Evolutionary conservation across 1,140 invertebrate species (phyloP).

Genomic region (Penaeus vannamei): DNA sequence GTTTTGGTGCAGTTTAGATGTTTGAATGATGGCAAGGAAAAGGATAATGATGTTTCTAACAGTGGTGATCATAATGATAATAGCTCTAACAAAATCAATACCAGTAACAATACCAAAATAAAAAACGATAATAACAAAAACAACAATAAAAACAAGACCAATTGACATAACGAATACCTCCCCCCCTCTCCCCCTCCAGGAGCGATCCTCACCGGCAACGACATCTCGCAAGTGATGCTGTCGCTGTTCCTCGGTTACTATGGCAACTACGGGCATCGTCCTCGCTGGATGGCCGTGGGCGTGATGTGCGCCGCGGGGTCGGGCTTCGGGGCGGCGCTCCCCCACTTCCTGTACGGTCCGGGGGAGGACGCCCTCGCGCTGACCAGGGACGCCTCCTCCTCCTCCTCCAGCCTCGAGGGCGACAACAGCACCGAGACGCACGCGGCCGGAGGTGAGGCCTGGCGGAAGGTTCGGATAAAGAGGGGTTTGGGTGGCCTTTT

Average conservation of each 20-base stretch:
- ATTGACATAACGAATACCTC: neutral
- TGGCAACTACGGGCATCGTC: constrained; percentile 76
- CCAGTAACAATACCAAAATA: no score
- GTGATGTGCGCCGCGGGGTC: constrained; percentile 72
- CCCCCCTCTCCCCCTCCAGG: constrained; percentile 73
- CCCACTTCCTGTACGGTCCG: constrained; percentile 80
- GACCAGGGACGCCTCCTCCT: neutral
- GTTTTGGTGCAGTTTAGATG: no score
- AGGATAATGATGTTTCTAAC: no score
- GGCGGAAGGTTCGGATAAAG: no score
- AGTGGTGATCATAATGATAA: no score
- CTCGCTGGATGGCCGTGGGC: constrained; percentile 76
- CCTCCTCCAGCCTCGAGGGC: neutral
- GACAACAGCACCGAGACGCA: neutral
- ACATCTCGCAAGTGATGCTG: constrained; percentile 80
- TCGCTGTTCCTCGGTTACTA: constrained; percentile 77
- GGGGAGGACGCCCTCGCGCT: constrained; percentile 73
- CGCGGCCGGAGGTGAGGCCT: no score
- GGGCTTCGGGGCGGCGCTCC: constrained; percentile 78
- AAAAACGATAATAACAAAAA: neutral
- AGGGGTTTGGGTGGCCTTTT: no score
- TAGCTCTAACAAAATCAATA: no score
- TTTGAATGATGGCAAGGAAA: no score
- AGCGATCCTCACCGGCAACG: constrained; percentile 80
- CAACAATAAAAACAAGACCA: neutral